phyloP scores from a whole-genome alignment of 2,113 vertebrate genomes.

The Arvicanthis niloticus region DNA sequence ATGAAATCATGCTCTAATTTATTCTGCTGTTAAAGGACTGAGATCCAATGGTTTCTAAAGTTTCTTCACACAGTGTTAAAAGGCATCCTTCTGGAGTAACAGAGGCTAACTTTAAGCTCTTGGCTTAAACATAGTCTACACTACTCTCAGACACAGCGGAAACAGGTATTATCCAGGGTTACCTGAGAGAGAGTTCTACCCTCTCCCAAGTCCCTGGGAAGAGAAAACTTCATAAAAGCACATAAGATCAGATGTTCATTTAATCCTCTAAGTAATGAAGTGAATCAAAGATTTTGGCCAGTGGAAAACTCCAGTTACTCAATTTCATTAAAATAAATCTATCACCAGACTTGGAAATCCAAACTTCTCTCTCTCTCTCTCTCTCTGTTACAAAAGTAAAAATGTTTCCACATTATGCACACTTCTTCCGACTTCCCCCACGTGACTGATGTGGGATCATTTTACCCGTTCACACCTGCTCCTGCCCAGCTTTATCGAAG shows the following conservation, averaged over 20 bases:
- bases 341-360: constrained; percentile 74
- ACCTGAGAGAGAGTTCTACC: constrained; percentile 26
- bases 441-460: constrained; percentile 64
- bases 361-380: constrained; percentile 69
- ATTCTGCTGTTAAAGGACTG: constrained; percentile 33
- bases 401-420: constrained; percentile 62
- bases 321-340: constrained; percentile 79
- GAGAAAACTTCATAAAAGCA: constrained; percentile 83
- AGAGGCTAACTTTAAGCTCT: neutral
- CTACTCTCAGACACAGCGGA: constrained; percentile 53
- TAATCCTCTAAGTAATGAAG: constrained; percentile 77
- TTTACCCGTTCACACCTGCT: constrained; percentile 82
- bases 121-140: neutral
- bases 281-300: constrained; percentile 73
- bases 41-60: constrained; percentile 37
- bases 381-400: constrained; percentile 63
- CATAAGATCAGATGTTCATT: constrained; percentile 77
- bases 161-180: constrained; percentile 52
- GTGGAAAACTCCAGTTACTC: constrained; percentile 80
- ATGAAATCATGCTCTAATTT: constrained; percentile 23
- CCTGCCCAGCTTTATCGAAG: constrained; percentile 65
- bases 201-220: constrained; percentile 77
- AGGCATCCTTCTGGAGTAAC: neutral
- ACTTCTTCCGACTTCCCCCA: constrained; percentile 74
- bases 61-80: constrained; percentile 13